Percentiles rank a stretch among this genome's conserved stretches.
Conservation (phyloP, 2,888 invertebrate species). For the Aleiodes leptofemur region DNA sequence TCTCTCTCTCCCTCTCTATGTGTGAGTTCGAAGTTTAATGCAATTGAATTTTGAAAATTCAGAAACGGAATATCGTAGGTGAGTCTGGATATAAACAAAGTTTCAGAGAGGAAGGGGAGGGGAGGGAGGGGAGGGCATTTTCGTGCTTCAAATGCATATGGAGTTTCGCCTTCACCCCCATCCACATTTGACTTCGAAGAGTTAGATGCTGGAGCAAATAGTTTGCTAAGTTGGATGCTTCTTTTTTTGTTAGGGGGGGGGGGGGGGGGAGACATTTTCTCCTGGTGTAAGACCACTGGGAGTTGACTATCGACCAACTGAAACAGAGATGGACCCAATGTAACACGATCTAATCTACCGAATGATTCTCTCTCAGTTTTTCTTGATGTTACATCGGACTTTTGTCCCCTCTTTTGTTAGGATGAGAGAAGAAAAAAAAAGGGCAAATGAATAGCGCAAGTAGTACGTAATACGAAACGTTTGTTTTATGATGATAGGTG, state of each 20-base stretch:
- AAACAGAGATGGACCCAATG: conserved; percentile 39
- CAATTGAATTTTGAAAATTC: conserved; percentile 38
- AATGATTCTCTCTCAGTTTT: conserved; percentile 40
- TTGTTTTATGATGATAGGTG: conserved; percentile 46
- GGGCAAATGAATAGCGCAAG: conserved; percentile 1
- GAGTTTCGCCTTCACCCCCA: neutral
- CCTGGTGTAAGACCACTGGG: conserved; percentile 59
- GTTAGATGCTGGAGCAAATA: conserved; percentile 1
- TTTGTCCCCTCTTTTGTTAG: neutral
- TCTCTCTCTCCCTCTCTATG: too few relatives aligned
- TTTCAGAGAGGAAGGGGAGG: neutral
- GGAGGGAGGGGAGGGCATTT: conserved; percentile 15
- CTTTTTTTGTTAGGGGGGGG: neutral
- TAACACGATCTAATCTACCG: conserved; percentile 51
- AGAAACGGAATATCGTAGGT: conserved; percentile 27
- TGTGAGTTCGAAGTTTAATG: conserved; percentile 7
- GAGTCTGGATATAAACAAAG: conserved; percentile 2
- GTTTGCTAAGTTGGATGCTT: conserved; percentile 12
- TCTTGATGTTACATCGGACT: conserved; percentile 27
- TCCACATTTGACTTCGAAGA: too few relatives aligned
- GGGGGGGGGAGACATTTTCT: conserved; percentile 42
- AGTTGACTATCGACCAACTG: conserved; percentile 64
- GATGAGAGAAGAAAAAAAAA: conserved; percentile 2
- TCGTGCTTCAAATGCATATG: neutral
- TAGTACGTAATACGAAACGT: conserved; percentile 38